Evolutionary conservation across 2,797 vertebrate species (phyloP).

Genomic region (Sphenopsis melanotis): DNA sequence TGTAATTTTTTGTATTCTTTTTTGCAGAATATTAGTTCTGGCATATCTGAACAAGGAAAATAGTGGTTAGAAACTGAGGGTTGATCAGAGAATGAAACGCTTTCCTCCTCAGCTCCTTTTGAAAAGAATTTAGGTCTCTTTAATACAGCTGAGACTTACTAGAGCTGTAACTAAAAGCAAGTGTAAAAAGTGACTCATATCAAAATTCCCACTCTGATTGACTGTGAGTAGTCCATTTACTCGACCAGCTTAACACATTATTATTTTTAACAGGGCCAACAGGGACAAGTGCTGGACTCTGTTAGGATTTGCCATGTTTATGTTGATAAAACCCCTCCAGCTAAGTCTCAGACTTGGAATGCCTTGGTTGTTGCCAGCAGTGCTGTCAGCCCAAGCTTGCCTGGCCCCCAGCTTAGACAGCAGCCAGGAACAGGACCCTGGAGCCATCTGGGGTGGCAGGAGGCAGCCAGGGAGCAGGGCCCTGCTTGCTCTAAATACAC

Average conservation of each 20-base stretch:
- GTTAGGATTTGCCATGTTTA: constrained; percentile 4
- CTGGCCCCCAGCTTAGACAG: not conserved
- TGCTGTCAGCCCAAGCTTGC: not conserved
- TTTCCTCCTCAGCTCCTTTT: not conserved
- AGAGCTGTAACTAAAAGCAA: constrained; percentile 3
- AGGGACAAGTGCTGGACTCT: not conserved
- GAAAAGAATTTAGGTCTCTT: not conserved
- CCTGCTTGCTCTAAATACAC: not conserved
- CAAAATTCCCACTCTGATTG: not conserved
- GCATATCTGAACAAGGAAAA: not conserved
- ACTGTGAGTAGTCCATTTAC: not conserved
- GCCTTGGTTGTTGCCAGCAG: not conserved
- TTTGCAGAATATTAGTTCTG: not conserved
- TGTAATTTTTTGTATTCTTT: not conserved
- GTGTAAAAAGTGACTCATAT: constrained; percentile 30
- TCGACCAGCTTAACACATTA: not conserved
- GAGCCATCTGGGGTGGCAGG: not conserved
- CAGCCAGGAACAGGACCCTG: not conserved
- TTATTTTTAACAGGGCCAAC: not conserved
- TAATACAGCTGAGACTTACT: not conserved
- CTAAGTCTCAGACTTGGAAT: not conserved
- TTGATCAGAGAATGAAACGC: not conserved
- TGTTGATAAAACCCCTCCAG: not conserved
- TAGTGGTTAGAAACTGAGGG: not conserved
- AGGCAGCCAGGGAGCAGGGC: not conserved